Base-by-base conservation (phyloP, 2,797 vertebrate species). In the Somateria mollissima region DNA sequence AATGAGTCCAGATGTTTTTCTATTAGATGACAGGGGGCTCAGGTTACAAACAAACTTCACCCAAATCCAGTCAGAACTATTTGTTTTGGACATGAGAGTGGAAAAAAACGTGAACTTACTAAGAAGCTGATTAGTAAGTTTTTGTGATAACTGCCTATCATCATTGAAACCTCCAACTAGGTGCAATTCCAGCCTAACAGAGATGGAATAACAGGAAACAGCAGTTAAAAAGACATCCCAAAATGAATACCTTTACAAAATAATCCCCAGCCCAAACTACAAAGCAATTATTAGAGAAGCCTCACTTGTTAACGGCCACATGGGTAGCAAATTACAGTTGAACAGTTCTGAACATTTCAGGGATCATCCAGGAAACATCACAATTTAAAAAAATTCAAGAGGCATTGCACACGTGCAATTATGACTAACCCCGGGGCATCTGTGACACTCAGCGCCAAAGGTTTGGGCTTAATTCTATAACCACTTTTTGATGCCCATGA, bases 151-250 rank as follows among this genome's bases (percentile, higher is more conserved):
- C 92, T 98, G 98, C 84, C 98, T 98, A 45, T 99, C 98, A 22
- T 99, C 99, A 83, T 98, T 98, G 97, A 99, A 99, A 94, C 99
- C 99, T 77, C 99, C 99, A 21, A 99, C 98, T 21, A 99, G 98
- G 97, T 99, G 99, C 62, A 99, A 97, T 97, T 99, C 99, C 95
- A 99, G 98, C 97, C 99, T 99, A 97, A 94, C 86, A 96, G 92
- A 97, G 91, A 98, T 10, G 87, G 75, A 91, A 67, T 84, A 89
- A 65, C 62, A 91, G 95, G 96, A 96, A 97, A 96, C 94, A 92
- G 94, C 57, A 73, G 60, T 95, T 96, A 94, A 89, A 61, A 87
- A 28, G 36, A 87, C 74, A 32, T 54, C 64, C 34, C 53, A 30
- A 49, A 69, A 43, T 80, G 37, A 92, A 92, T 0, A 81, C 64